Evolutionary conservation across 2,797 vertebrate species (phyloP).

Genomic region (Buceros bicornis): DNA sequence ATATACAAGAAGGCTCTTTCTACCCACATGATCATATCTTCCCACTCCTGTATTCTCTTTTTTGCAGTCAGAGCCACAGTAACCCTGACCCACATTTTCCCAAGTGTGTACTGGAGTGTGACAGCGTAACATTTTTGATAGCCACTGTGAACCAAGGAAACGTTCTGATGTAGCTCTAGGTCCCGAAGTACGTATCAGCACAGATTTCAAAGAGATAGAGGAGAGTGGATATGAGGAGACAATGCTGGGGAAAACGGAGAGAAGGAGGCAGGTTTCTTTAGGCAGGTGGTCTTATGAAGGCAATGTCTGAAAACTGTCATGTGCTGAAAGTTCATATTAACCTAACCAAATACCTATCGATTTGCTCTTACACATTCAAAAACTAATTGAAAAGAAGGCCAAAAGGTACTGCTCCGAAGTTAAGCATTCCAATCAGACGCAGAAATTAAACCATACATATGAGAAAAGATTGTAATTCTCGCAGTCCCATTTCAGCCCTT

Average conservation of each 20-base stretch:
- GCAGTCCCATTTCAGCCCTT: neutral
- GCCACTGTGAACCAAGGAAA: neutral
- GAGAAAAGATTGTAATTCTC: neutral
- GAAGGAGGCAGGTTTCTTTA: neutral
- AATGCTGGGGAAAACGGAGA: neutral
- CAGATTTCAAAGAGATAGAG: neutral
- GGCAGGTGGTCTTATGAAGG: neutral
- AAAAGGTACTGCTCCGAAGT: neutral
- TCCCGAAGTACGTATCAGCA: neutral
- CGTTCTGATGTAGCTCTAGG: neutral
- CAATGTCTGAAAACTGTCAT: neutral
- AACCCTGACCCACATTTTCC: neutral
- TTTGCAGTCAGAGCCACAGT: neutral
- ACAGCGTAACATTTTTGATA: neutral
- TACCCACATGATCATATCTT: neutral
- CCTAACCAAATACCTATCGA: neutral
- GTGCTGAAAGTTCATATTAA: neutral
- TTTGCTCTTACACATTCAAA: neutral
- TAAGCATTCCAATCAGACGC: neutral
- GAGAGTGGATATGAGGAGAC: neutral
- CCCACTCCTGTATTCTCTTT: neutral
- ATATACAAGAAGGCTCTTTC: neutral
- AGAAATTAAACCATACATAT: neutral
- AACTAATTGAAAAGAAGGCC: neutral
- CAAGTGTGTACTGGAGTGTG: neutral